A percentile compares a stretch with the other conserved stretches of the same genome.
Evolutionary conservation across 2,888 invertebrate species (phyloP).

Genomic region (Zhuqinia jingwanae): DNA sequence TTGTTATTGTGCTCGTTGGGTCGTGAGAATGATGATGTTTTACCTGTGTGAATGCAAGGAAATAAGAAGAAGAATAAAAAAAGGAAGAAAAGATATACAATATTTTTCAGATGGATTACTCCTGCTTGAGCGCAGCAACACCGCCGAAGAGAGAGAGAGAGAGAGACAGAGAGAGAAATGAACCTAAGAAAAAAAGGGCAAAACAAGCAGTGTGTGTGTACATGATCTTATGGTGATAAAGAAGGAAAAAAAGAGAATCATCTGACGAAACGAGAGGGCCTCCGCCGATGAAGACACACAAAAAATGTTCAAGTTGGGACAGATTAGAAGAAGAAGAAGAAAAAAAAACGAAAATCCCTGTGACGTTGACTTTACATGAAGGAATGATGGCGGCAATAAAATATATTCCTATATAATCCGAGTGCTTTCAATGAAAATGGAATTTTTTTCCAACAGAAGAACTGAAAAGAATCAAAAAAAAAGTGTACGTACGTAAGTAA

Average conservation of each 20-base stretch:
- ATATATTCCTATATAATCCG: too few species aligned
- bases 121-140: constrained; percentile 27
- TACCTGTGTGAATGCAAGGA: not conserved
- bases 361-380: too few species aligned
- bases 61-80: not conserved
- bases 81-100: constrained; percentile 25
- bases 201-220: not conserved
- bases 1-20: not conserved
- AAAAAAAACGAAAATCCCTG: too few species aligned
- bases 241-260: not conserved
- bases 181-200: not conserved
- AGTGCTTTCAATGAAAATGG: not conserved
- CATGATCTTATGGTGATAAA: not conserved
- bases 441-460: not conserved
- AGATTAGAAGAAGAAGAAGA: too few species aligned
- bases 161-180: not conserved
- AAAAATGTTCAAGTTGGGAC: too few species aligned
- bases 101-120: constrained; percentile 45
- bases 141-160: constrained; percentile 12
- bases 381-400: too few species aligned
- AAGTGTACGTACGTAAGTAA: too few species aligned
- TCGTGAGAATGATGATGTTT: constrained; percentile 36
- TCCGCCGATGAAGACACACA: too few species aligned
- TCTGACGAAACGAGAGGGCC: too few species aligned
- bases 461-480: not conserved